Evolutionary conservation across 1,140 invertebrate species (phyloP).

Genomic region (Archegozetes longisetosus): DNA sequence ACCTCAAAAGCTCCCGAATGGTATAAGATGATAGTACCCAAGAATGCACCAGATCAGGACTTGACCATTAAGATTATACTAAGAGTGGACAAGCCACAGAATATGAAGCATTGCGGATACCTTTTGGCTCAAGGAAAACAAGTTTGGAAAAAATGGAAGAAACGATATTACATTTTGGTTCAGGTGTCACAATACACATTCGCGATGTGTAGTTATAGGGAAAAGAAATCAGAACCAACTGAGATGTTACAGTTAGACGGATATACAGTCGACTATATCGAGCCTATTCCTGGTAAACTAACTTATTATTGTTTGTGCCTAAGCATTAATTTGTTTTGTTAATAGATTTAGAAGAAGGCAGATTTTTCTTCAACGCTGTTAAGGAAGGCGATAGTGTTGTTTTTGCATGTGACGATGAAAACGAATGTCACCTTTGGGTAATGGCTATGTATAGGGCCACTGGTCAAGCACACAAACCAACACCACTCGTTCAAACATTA

Average conservation of each 20-base stretch:
- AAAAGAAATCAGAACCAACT: conserved; percentile 96
- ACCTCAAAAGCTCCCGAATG: conserved; percentile 57
- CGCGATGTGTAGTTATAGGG: conserved; percentile 98
- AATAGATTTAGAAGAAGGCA: conserved; percentile 61
- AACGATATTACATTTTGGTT: conserved; percentile 91
- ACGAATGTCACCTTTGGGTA: conserved; percentile 95
- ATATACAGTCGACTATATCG: conserved; percentile 98
- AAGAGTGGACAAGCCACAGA: conserved; percentile 94
- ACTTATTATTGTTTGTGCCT: background rate
- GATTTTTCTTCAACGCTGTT: conserved; percentile 95
- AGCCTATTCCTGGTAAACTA: conserved; percentile 59
- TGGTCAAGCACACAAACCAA: conserved; percentile 95
- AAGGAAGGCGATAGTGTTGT: conserved; percentile 93
- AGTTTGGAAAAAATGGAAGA: conserved; percentile 99
- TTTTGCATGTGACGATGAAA: conserved; percentile 94
- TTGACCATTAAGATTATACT: conserved; percentile 93
- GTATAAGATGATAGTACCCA: conserved; percentile 90
- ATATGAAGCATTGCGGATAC: conserved; percentile 97
- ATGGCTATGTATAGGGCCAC: conserved; percentile 97
- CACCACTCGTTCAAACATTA: conserved; percentile 51
- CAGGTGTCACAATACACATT: conserved; percentile 99
- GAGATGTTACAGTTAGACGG: conserved; percentile 99
- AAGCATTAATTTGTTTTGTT: background rate
- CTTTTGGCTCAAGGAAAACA: conserved; percentile 87
- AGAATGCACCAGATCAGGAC: conserved; percentile 86